Evolutionary conservation across 2,888 invertebrate species (phyloP).

Genomic region (Pedicia rivosa): DNA sequence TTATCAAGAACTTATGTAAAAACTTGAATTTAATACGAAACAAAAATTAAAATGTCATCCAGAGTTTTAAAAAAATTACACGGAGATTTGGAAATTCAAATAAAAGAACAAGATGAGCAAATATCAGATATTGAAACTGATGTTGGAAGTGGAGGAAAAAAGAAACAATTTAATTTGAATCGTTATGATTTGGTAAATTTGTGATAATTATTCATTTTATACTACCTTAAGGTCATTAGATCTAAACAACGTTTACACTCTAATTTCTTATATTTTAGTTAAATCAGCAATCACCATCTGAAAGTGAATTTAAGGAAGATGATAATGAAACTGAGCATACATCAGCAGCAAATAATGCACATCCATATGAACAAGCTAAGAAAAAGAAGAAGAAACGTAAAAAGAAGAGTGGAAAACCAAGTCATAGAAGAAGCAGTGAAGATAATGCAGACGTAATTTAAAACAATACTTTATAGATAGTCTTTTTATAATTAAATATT

Average conservation of each 20-base stretch:
- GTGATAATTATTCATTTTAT: not conserved
- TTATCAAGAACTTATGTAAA: too few species aligned
- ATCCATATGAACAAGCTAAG: slow-evolving; percentile 33
- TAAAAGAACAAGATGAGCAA: slow-evolving; percentile 30
- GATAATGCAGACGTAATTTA: slow-evolving; percentile 43
- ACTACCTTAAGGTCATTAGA: too few species aligned
- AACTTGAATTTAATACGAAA: too few species aligned
- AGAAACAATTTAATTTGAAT: slow-evolving; percentile 44
- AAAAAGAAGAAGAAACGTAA: slow-evolving; percentile 47
- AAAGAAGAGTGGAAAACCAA: slow-evolving; percentile 40
- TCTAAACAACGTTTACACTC: too few species aligned
- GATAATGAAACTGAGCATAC: slow-evolving; percentile 45
- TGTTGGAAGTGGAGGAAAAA: slow-evolving; percentile 28
- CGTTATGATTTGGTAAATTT: slow-evolving; percentile 51
- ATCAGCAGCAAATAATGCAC: slow-evolving; percentile 34
- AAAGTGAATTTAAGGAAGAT: slow-evolving; percentile 52
- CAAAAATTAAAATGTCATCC: slow-evolving; percentile 49
- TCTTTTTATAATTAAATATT: not conserved
- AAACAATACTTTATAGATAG: slow-evolving; percentile 6
- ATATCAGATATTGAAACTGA: slow-evolving; percentile 30
- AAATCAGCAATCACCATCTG: slow-evolving; percentile 48
- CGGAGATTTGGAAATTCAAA: slow-evolving; percentile 34
- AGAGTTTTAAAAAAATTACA: slow-evolving; percentile 48
- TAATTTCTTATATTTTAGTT: slow-evolving; percentile 36
- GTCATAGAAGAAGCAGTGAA: slow-evolving; percentile 38